A percentile compares a stretch with the other conserved stretches of the same genome.
Evolutionary conservation across 2,797 vertebrate genomes (phyloP).

Genomic region (Mormyrops boulengeri): DNA sequence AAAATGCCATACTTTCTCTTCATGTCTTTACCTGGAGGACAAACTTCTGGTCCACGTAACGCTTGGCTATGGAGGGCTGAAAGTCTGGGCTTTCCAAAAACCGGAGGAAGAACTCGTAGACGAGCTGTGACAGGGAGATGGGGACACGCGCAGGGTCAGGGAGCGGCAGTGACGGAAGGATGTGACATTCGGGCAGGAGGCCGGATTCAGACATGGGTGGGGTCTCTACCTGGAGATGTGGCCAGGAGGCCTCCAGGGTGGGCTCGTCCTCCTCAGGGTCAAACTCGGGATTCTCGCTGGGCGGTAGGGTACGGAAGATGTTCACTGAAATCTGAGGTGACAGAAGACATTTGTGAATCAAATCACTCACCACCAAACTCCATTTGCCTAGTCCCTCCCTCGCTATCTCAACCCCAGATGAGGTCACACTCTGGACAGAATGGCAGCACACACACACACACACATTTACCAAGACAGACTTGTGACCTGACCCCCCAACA

Average conservation of each 20-base stretch:
- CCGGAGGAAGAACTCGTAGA: slow-evolving; percentile 64
- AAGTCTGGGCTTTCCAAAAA: slow-evolving; percentile 65
- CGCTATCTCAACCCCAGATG: neutral
- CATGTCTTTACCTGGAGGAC: slow-evolving; percentile 53
- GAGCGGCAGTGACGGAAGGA: neutral
- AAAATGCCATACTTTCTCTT: neutral
- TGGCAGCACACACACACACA: neutral
- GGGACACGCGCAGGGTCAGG: neutral
- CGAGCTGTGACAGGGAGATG: slow-evolving; percentile 41
- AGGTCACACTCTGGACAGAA: neutral
- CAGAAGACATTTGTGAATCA: neutral
- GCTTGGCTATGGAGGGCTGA: slow-evolving; percentile 62
- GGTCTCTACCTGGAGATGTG: slow-evolving; percentile 55
- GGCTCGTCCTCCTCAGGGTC: slow-evolving; percentile 67
- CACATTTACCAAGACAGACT: neutral
- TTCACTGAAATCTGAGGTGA: slow-evolving; percentile 57
- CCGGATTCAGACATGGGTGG: neutral
- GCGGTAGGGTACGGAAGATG: slow-evolving; percentile 62
- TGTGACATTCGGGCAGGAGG: neutral
- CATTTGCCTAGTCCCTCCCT: neutral
- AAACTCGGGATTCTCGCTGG: slow-evolving; percentile 63
- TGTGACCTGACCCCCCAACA: neutral
- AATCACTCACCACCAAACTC: neutral
- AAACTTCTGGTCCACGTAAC: slow-evolving; percentile 65
- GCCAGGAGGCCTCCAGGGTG: slow-evolving; percentile 62